A percentile compares a stretch with the other conserved stretches of the same genome.
phyloP scores from a whole-genome alignment of 2,797 vertebrate genomes.

The Phyllotis vaccarum region DNA sequence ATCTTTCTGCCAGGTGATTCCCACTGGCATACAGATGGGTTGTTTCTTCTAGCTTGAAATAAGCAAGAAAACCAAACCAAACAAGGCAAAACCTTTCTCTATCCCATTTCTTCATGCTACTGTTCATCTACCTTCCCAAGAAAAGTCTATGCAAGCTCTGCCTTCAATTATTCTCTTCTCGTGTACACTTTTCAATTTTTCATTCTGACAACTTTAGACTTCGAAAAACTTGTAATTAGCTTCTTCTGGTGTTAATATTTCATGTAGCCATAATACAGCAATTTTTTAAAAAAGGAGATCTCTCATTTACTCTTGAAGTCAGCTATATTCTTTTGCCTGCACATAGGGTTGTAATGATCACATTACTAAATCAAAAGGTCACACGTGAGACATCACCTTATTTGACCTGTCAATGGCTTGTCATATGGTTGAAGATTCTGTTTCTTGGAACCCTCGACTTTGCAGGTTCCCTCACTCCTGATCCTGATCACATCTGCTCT shows the following conservation, averaged over 20 bases:
- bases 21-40: neutral
- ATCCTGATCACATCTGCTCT: neutral
- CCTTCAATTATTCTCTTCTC: neutral
- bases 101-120: neutral
- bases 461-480: neutral
- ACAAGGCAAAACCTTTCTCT: neutral
- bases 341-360: neutral
- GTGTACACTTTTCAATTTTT: neutral
- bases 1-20: neutral
- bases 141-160: neutral
- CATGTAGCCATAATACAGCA: neutral
- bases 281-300: constrained; percentile 19
- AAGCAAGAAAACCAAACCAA: neutral
- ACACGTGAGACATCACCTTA: neutral
- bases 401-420: neutral
- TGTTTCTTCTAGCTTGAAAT: constrained; percentile 37
- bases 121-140: neutral
- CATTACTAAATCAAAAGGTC: neutral
- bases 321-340: neutral
- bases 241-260: constrained; percentile 23
- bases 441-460: neutral
- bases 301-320: constrained; percentile 13
- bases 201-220: constrained; percentile 18
- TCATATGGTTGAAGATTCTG: neutral
- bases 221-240: constrained; percentile 38